phyloP scores from a whole-genome alignment of 2,888 invertebrate genomes.

The Volucella bombylans region DNA sequence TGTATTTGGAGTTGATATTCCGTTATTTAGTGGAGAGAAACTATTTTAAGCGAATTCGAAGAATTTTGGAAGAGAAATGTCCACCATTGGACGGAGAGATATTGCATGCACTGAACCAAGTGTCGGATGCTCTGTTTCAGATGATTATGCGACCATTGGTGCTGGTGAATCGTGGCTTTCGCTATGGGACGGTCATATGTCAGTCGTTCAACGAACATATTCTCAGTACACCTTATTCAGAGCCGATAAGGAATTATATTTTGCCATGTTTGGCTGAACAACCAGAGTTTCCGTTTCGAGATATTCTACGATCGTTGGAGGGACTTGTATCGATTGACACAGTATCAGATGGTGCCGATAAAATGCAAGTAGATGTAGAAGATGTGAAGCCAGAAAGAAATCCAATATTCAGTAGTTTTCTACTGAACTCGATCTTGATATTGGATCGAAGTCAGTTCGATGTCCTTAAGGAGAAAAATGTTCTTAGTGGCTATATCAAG shows the following conservation, averaged over 20 bases:
- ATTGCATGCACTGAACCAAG: conserved; percentile 87
- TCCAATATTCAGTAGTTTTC: conserved; percentile 78
- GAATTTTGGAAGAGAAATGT: conserved; percentile 87
- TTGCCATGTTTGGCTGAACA: conserved; percentile 86
- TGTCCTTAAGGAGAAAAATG: conserved; percentile 75
- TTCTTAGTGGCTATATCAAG: conserved; percentile 79
- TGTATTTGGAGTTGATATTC: conserved; percentile 80
- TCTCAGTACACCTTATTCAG: conserved; percentile 86
- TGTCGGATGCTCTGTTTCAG: conserved; percentile 88
- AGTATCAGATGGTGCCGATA: conserved; percentile 72
- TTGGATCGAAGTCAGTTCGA: conserved; percentile 80
- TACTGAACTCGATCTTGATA: conserved; percentile 80
- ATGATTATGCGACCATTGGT: conserved; percentile 90
- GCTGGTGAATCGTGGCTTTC: conserved; percentile 81
- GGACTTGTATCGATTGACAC: conserved; percentile 49
- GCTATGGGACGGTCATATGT: conserved; percentile 77
- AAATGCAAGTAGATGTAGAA: conserved; percentile 75
- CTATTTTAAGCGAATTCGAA: conserved; percentile 89
- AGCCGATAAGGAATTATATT: conserved; percentile 87
- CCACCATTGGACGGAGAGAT: conserved; percentile 88
- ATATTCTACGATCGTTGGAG: conserved; percentile 83
- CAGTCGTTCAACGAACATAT: conserved; percentile 86
- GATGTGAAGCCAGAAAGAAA: conserved; percentile 41
- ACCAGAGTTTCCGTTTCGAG: conserved; percentile 84
- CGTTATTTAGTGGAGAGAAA: conserved; percentile 80